A percentile compares a stretch with the other conserved stretches of the same genome.
phyloP scores from a whole-genome alignment of 2,113 vertebrate genomes.

The Monopterus albus region DNA sequence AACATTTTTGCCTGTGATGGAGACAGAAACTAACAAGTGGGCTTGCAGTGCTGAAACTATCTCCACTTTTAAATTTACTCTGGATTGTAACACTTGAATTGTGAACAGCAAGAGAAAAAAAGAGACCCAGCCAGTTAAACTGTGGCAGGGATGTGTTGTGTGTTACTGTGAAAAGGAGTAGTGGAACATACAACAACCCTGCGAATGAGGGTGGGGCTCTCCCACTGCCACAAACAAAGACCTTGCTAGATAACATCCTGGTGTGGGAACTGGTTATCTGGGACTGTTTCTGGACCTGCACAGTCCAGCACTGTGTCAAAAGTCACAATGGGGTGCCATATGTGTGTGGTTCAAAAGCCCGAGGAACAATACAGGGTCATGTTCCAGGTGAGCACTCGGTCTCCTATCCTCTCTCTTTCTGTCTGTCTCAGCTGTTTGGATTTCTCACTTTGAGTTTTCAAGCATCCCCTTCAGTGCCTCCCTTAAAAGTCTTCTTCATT shows the following conservation, averaged over 20 bases:
- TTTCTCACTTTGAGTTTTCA: neutral
- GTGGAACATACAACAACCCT: constrained; percentile 31
- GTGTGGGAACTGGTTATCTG: constrained; percentile 42
- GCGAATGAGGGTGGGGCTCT: constrained; percentile 72
- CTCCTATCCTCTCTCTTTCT: constrained; percentile 16
- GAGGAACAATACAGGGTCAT: constrained; percentile 94
- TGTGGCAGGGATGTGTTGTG: constrained; percentile 28
- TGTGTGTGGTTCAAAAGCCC: constrained; percentile 92
- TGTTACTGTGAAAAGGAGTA: constrained; percentile 40
- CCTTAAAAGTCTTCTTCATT: neutral
- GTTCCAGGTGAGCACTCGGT: constrained; percentile 87
- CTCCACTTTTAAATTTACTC: neutral
- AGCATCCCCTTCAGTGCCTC: neutral
- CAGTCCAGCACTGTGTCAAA: constrained; percentile 14
- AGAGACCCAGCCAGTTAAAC: constrained; percentile 28
- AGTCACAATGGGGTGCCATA: constrained; percentile 91
- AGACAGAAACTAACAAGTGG: constrained; percentile 17
- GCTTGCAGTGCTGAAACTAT: neutral
- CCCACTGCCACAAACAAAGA: constrained; percentile 72
- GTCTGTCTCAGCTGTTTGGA: neutral
- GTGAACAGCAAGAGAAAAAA: constrained; percentile 14
- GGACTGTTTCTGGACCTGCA: constrained; percentile 32
- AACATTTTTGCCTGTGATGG: constrained; percentile 36
- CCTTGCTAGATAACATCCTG: constrained; percentile 41
- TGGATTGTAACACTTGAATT: constrained; percentile 52